Evolutionary conservation across 2,113 vertebrate genomes (phyloP).

Genomic region (Chitala chitala): DNA sequence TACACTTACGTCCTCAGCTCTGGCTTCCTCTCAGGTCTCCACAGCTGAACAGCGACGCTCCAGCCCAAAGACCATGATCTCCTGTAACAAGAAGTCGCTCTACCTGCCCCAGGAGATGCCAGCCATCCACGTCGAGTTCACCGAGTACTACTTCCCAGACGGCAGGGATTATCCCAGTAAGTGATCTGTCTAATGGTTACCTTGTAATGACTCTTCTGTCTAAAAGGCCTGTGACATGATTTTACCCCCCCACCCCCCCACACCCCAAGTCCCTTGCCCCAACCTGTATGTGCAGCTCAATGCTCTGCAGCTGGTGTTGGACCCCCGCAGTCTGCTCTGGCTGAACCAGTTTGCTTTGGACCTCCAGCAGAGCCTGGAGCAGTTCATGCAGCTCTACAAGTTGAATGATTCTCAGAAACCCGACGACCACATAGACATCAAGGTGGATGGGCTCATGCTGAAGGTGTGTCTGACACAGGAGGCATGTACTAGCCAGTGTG

Average conservation of each 20-base stretch:
- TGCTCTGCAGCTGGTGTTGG: constrained; percentile 90
- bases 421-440: constrained; percentile 91
- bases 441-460: constrained; percentile 91
- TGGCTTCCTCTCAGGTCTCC: constrained; percentile 72
- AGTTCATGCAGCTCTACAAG: constrained; percentile 96
- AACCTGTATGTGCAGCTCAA: constrained; percentile 94
- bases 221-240: neutral
- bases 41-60: constrained; percentile 89
- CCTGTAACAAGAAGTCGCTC: constrained; percentile 95
- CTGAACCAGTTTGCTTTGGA: constrained; percentile 93
- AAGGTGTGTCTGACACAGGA: constrained; percentile 65
- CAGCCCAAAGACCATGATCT: constrained; percentile 91
- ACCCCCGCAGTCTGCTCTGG: constrained; percentile 92
- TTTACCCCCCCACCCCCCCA: neutral
- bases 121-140: constrained; percentile 92
- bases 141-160: constrained; percentile 96
- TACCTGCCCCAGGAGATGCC: constrained; percentile 98
- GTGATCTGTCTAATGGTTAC: constrained; percentile 27
- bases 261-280: constrained; percentile 81
- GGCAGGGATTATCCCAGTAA: constrained; percentile 95
- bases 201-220: neutral
- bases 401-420: constrained; percentile 87
- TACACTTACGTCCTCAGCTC: neutral
- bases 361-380: constrained; percentile 89
- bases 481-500: neutral